Base-by-base conservation (phyloP, 2,797 vertebrate genomes). In the Lithobates pipiens region DNA sequence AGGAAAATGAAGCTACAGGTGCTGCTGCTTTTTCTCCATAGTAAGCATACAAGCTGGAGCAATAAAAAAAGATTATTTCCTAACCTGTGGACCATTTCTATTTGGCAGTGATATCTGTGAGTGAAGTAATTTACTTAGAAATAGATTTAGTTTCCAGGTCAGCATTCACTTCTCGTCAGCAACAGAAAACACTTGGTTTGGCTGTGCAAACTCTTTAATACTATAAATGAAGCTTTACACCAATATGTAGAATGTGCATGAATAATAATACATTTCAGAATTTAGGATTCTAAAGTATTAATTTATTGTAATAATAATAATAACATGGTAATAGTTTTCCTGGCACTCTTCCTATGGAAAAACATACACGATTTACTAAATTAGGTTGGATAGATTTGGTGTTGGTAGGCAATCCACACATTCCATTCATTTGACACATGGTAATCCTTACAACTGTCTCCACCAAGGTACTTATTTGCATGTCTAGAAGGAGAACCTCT, bases 391-490 rank as follows among this genome's bases (percentile, higher is more conserved):
- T 79, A 44, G 15, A 7, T 85, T 63, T 80, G 42, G 77, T 80
- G 77, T 36, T 80, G 65, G n/a, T 80, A 54, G 46, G 29, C 10
- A 46, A 54, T 46, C 72, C 61, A 72, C 77, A 73, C 57, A 75
- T 85, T 85, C 61, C 63, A 80, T 76, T 72, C 77, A 27, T 75
- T 80, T 85, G 29, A 80, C 77, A 85, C 71, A 85, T 29, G 32
- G 71, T 44, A 61, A 79, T 34, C 16, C n/a, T 73, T 78, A 63
- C 3, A 70, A 32, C 68, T 27, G 65, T 29, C 46, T 61, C 74
- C 46, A 77, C 46, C 9, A 36, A 84, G 32, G 29, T 34, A 23
- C 68, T 39, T 71, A 77, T 84, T 77, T 61, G n/a, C 77, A 70
- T 70, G 42, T 80, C 78, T 70, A 44, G 15, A 70, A 70, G 68